Conservation (phyloP, 2,888 invertebrate genomes). For the Apomyelois bistriatella region DNA sequence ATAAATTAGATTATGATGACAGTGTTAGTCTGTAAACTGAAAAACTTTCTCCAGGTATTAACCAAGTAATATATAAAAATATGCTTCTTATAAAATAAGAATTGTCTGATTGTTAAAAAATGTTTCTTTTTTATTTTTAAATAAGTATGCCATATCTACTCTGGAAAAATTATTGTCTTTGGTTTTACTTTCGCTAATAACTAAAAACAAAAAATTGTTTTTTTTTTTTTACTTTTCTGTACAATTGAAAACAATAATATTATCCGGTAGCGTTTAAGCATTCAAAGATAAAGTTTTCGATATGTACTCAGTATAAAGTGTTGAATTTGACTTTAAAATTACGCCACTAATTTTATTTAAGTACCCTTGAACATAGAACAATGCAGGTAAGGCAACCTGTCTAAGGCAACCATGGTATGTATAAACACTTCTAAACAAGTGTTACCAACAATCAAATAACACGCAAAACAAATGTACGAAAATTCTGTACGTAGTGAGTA, state of each 20-base stretch:
- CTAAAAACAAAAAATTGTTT: no score
- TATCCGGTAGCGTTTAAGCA: neutral
- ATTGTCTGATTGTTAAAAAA: no score
- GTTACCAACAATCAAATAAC: constrained; percentile 6
- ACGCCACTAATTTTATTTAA: neutral
- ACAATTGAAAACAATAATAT: neutral
- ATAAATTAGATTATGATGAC: no score
- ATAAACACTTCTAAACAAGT: constrained; percentile 2
- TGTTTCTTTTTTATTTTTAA: no score
- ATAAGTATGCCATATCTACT: no score
- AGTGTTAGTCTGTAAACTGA: no score
- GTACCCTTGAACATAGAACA: constrained; percentile 6
- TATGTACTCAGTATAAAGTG: neutral
- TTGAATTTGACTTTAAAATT: neutral
- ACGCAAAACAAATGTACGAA: constrained; percentile 3
- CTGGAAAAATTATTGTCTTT: no score
- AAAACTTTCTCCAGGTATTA: no score
- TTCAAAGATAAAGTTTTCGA: neutral
- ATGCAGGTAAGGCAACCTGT: constrained; percentile 3
- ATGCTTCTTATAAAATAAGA: no score
- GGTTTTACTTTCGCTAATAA: no score
- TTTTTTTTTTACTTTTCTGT: no score
- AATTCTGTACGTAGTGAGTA: neutral
- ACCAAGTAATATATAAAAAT: no score
- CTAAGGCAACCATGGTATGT: neutral